phyloP scores from a whole-genome alignment of 92 coral and sea anemone species.

The Blastomussa wellsi region DNA sequence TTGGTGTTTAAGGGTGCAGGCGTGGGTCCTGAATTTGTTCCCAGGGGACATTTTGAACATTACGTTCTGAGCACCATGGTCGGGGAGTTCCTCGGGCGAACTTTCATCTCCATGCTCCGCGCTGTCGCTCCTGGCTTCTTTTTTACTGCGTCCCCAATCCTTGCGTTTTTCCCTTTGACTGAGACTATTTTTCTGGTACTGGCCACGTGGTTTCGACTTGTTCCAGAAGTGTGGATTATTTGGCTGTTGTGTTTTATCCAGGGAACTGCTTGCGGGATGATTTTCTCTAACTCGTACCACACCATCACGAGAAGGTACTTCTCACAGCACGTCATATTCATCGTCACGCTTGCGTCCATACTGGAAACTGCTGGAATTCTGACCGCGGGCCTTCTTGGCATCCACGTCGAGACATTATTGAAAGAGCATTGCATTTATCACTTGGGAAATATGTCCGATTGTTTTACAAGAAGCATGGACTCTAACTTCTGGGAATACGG shows the following conservation, averaged over 20 bases:
- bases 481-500: conserved; percentile 52
- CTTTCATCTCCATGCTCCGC: conserved; percentile 68
- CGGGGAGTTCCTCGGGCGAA: conserved; percentile 86
- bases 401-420: conserved; percentile 63
- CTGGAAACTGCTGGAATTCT: conserved; percentile 72
- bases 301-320: conserved; percentile 50
- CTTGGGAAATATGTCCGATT: conserved; percentile 31
- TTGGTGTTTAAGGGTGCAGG: conserved; percentile 50
- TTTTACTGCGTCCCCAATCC: conserved; percentile 46
- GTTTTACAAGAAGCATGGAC: conserved; percentile 48
- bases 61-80: conserved; percentile 75
- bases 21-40: conserved; percentile 53
- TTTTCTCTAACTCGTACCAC: conserved; percentile 63
- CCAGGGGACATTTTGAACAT: conserved; percentile 76
- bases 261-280: conserved; percentile 66
- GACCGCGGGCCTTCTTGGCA: conserved; percentile 76
- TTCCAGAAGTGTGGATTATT: conserved; percentile 59
- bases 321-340: conserved; percentile 50
- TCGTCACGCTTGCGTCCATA: conserved; percentile 57
- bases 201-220: conserved; percentile 66
- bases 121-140: conserved; percentile 62
- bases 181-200: conserved; percentile 58
- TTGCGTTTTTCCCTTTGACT: conserved; percentile 57
- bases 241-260: conserved; percentile 62
- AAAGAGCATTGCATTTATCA: conserved; percentile 56